These are phyloP conservation scores for Cephonodes hylas DNA, from an alignment of 2,888 invertebrate genomes.

Conservation along the genomic window DNA sequence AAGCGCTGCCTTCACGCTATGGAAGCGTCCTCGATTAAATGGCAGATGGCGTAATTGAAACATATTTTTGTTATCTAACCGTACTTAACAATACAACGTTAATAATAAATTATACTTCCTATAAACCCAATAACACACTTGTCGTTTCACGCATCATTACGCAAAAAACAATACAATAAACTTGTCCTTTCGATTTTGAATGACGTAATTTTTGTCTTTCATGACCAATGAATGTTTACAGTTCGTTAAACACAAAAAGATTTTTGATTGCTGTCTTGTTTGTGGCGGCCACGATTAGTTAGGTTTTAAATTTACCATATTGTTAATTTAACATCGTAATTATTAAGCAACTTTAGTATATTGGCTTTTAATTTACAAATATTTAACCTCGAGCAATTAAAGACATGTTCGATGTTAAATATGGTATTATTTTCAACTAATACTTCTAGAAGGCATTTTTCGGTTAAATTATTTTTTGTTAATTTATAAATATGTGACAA, in stretches of 20 bases:
- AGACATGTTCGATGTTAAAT: too few relatives aligned
- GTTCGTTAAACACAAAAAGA: neutral
- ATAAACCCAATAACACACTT: neutral
- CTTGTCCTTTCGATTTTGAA: neutral
- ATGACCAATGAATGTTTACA: slow-evolving; percentile 2
- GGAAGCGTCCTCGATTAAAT: neutral
- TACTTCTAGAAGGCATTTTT: too few relatives aligned
- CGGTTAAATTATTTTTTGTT: too few relatives aligned
- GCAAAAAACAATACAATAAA: neutral
- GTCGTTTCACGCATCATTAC: neutral
- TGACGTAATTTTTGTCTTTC: neutral
- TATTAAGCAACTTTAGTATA: neutral
- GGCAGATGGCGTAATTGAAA: slow-evolving; percentile 11
- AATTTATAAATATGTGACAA: too few relatives aligned
- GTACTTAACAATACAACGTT: neutral
- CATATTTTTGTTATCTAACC: slow-evolving; percentile 6
- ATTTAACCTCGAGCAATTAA: too few relatives aligned
- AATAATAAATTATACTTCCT: neutral
- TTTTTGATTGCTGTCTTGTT: neutral
- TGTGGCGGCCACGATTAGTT: neutral
- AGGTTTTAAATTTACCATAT: neutral
- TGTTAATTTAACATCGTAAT: neutral
- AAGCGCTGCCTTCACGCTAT: neutral
- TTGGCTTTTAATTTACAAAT: too few relatives aligned
- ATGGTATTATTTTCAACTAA: too few relatives aligned